Evolutionary conservation across 1,140 invertebrate genomes (phyloP).

Genomic region (Conus betulinus): DNA sequence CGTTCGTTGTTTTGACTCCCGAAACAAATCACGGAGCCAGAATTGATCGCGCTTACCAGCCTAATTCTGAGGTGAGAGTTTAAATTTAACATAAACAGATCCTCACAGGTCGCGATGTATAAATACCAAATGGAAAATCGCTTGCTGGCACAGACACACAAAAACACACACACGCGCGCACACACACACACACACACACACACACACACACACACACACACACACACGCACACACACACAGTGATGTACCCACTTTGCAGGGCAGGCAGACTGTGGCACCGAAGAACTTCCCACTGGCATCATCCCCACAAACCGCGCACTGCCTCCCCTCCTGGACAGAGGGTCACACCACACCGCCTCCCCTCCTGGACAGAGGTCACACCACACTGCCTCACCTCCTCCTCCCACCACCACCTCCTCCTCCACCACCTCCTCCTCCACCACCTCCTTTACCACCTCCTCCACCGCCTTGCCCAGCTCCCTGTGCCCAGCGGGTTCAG

Average conservation of each 20-base stretch:
- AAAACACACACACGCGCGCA: neutral
- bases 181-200: constrained; percentile 11
- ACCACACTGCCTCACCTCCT: neutral
- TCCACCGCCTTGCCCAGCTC: neutral
- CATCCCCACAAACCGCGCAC: constrained; percentile 74
- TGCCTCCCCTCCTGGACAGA: neutral
- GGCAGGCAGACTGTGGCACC: constrained; percentile 77
- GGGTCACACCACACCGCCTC: neutral
- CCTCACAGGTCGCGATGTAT: too few species aligned
- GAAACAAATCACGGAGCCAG: too few species aligned
- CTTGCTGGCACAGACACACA: too few species aligned
- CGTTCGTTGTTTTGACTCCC: too few species aligned
- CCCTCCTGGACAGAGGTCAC: neutral
- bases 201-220: too few species aligned
- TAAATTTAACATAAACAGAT: too few species aligned
- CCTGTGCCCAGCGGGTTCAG: neutral
- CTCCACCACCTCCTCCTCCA: neutral
- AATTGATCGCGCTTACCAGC: too few species aligned
- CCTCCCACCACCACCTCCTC: neutral
- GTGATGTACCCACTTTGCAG: constrained; percentile 65
- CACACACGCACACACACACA: neutral
- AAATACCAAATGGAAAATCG: too few species aligned
- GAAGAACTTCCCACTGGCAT: constrained; percentile 77
- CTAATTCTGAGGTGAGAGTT: too few species aligned
- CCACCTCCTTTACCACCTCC: neutral